phyloP scores from a whole-genome alignment of 2,797 vertebrate genomes.

The Pseudochirops cupreus region DNA sequence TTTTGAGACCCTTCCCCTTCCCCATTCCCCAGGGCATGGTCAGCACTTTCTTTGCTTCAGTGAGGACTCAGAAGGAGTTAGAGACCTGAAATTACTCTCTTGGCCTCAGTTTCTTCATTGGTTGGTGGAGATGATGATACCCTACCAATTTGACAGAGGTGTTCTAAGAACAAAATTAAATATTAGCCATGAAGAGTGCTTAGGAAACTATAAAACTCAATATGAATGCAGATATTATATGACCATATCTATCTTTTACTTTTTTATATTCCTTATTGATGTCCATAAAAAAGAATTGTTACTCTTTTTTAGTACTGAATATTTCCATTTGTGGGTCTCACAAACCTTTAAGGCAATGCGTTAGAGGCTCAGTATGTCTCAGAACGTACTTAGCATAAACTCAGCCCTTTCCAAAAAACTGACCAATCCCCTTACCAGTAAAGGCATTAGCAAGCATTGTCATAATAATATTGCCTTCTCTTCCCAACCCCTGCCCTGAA shows the following conservation, averaged over 20 bases:
- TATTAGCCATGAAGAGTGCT: not conserved
- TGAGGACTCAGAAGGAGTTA: not conserved
- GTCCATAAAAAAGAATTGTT: not conserved
- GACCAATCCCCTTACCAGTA: not conserved
- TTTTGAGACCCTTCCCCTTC: not conserved
- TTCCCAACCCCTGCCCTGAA: not conserved
- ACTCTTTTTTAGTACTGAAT: not conserved
- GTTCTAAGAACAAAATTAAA: not conserved
- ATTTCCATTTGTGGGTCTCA: not conserved
- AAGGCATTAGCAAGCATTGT: not conserved
- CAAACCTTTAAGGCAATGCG: not conserved
- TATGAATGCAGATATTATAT: not conserved
- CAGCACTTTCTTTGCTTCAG: not conserved
- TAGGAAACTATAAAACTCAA: not conserved
- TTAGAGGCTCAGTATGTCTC: not conserved
- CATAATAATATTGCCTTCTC: not conserved
- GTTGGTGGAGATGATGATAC: constrained; percentile 30
- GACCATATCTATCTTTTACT: not conserved
- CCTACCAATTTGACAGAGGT: not conserved
- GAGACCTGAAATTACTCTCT: not conserved
- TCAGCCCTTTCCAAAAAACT: not conserved
- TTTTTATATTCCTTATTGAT: not conserved
- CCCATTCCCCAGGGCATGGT: not conserved
- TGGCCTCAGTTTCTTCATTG: not conserved
- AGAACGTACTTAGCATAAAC: not conserved